Base-by-base conservation (phyloP, 2,113 vertebrate species). In the Anhinga anhinga region DNA sequence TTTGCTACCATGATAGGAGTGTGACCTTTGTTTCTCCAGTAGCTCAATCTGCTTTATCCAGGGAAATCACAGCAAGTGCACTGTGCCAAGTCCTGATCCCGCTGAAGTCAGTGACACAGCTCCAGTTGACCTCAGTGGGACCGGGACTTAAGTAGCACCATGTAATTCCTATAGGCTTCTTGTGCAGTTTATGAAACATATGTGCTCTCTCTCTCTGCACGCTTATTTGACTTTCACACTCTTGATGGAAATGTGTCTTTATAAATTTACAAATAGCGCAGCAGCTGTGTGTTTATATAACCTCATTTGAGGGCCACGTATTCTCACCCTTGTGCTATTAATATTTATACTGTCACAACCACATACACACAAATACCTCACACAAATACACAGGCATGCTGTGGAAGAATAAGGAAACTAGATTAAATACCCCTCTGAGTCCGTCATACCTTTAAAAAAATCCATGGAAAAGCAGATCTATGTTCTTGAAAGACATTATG, bases 261-360 rank as follows among this genome's bases (percentile, higher is more conserved):
- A 97, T 96, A 95, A 78, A 95, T 96, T 88, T 95, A 96, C 96
- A 97, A 97, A 97, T 96, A 97, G 86, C 88, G 1, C 95, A 95
- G 95, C 96, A 98, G 98, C 97, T 98, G 97, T 96, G 97, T 98
- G 92, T 95, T 98, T 97, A 96, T 95, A 93, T 96, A 97, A 97
- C 93, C 96, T 96, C 90, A 97, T 97, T 96, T 95, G 93, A 95
- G 93, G 94, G 86, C 90, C 91, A 94, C 95, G 80, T 93, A 91
- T 92, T 95, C 95, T 97, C 82, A 70, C 92, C 77, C 89, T 58
- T 78, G 71, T n/a, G 91, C 95, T 95, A 98, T 98, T 97, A 97
- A 97, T 98, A 98, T 97, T 97, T 97, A 97, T 97, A 93, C 90
- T 95, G 89, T 93, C 32, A 80, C 63, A 93, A 58, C 36, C 82